Conservation (phyloP, 2,797 vertebrate species). For the Taeniopygia guttata region DNA sequence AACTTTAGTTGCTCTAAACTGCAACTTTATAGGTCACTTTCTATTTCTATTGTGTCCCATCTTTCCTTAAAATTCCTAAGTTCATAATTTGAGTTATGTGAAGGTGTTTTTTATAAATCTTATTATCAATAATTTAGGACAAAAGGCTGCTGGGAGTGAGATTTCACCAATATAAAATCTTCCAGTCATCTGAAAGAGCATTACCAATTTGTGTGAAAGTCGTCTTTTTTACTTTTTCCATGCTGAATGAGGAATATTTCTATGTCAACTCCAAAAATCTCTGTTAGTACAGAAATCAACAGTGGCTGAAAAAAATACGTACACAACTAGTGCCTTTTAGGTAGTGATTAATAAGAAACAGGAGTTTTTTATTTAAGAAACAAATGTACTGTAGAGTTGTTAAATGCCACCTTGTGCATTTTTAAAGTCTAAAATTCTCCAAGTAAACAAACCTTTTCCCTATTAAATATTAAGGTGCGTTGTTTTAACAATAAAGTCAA, state of each 20-base stretch:
- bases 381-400: neutral
- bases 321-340: neutral
- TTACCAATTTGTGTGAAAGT: neutral
- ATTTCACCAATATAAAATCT: neutral
- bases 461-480: neutral
- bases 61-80: neutral
- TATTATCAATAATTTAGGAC: neutral
- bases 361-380: neutral
- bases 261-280: neutral
- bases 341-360: neutral
- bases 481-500: neutral
- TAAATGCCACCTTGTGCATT: neutral
- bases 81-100: neutral
- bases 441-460: neutral
- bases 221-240: neutral
- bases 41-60: neutral
- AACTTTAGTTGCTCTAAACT: neutral
- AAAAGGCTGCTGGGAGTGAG: neutral
- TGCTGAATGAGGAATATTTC: neutral
- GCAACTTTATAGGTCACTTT: fast-evolving
- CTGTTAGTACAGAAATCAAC: neutral
- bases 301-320: neutral
- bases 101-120: neutral
- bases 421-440: neutral
- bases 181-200: neutral